phyloP scores from a whole-genome alignment of 1,140 invertebrate genomes.

The Ruditapes philippinarum region DNA sequence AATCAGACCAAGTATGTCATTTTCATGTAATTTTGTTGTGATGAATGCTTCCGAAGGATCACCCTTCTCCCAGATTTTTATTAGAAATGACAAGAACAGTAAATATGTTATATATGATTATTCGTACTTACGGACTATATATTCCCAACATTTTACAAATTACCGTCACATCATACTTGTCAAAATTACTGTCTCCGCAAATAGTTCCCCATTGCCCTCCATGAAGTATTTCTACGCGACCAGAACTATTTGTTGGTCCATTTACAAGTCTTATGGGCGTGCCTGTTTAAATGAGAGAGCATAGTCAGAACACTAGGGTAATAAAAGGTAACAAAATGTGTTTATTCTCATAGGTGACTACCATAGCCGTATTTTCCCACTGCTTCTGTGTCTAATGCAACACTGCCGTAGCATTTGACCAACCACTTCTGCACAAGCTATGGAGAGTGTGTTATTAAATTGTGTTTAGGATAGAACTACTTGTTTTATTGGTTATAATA shows the following conservation, averaged over 20 bases:
- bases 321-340: too few relatives aligned
- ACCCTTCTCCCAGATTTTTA: not conserved
- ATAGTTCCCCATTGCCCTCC: constrained; percentile 95
- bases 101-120: too few relatives aligned
- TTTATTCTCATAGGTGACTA: too few relatives aligned
- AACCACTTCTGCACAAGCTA: too few relatives aligned
- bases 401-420: too few relatives aligned
- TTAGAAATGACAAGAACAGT: not conserved
- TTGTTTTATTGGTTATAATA: too few relatives aligned
- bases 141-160: constrained; percentile 92
- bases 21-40: not conserved
- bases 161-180: constrained; percentile 92
- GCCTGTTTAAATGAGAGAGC: not conserved
- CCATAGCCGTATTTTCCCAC: too few relatives aligned
- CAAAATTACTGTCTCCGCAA: constrained; percentile 96
- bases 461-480: too few relatives aligned
- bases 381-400: too few relatives aligned
- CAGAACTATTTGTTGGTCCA: constrained; percentile 87
- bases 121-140: constrained; percentile 7
- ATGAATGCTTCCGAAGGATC: too few relatives aligned
- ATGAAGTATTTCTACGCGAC: constrained; percentile 96
- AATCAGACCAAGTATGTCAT: not conserved
- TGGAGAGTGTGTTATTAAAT: too few relatives aligned
- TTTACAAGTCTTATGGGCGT: constrained; percentile 71
- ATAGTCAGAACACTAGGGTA: too few relatives aligned